phyloP scores from a whole-genome alignment of 2,888 invertebrate species.

The Prenolepis imparis region DNA sequence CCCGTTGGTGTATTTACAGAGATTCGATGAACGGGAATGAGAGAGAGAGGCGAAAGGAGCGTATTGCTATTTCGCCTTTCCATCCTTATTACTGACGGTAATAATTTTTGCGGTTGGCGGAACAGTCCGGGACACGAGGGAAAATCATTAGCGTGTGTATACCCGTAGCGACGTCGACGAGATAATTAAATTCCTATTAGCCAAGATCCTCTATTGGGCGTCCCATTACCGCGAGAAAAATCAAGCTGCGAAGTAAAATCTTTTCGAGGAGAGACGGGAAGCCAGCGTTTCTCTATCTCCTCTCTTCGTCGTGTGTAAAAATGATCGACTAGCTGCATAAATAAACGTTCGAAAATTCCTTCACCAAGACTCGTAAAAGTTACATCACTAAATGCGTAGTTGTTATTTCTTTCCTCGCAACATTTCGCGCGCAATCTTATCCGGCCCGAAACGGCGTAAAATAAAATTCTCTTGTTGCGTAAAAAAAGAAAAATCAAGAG shows the following conservation, averaged over 20 bases:
- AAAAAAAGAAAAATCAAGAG: neutral
- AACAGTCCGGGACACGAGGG: slow-evolving; percentile 49
- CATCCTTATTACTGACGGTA: slow-evolving; percentile 24
- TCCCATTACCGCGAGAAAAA: slow-evolving; percentile 12
- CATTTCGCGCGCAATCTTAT: slow-evolving; percentile 26
- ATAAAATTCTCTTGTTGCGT: neutral
- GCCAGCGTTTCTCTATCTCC: too few relatives aligned
- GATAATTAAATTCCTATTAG: slow-evolving; percentile 82
- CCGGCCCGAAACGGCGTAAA: slow-evolving; percentile 18
- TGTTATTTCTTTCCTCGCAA: neutral
- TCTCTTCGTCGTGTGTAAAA: neutral
- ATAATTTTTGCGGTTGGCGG: slow-evolving; percentile 60
- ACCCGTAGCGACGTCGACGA: slow-evolving; percentile 67
- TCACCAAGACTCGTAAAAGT: slow-evolving; percentile 4
- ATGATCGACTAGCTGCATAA: neutral
- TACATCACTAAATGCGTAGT: neutral
- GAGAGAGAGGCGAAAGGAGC: neutral
- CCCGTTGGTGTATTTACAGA: neutral
- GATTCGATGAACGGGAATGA: slow-evolving; percentile 10
- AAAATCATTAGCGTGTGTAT: slow-evolving; percentile 73
- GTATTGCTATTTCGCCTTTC: slow-evolving; percentile 29
- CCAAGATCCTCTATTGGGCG: slow-evolving; percentile 75
- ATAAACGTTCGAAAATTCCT: slow-evolving; percentile 12
- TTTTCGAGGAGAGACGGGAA: neutral
- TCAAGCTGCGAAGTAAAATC: neutral